Evolutionary conservation across 2,113 vertebrate species (phyloP).

Genomic region (Cynocephalus volans): DNA sequence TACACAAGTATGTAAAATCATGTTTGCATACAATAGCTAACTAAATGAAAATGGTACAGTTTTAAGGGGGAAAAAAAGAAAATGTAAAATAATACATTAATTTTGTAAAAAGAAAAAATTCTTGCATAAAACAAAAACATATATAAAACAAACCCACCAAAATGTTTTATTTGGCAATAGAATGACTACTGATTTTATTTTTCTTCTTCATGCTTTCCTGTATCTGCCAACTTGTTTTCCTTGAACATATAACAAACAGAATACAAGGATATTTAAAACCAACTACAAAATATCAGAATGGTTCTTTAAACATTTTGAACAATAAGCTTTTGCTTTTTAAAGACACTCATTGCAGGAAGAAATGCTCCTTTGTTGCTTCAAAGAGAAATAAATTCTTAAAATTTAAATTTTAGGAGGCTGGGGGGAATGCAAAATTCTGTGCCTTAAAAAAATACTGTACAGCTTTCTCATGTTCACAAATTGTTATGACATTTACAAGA

Average conservation of each 20-base stretch:
- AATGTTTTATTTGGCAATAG: slow-evolving; percentile 24
- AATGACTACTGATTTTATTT: slow-evolving; percentile 1
- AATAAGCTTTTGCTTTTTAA: neutral
- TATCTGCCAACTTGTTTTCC: neutral
- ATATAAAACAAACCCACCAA: neutral
- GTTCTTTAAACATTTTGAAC: slow-evolving; percentile 24
- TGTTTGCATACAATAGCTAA: neutral
- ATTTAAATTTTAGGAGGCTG: slow-evolving; percentile 25
- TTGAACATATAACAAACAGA: slow-evolving; percentile 45
- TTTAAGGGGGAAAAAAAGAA: neutral
- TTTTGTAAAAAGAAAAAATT: slow-evolving; percentile 43
- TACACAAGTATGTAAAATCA: slow-evolving; percentile 20
- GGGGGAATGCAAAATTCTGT: neutral
- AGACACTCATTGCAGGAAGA: neutral
- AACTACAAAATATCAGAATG: neutral
- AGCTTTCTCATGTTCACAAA: slow-evolving; percentile 43
- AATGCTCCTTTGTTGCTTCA: neutral
- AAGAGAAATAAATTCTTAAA: slow-evolving; percentile 12
- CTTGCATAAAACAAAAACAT: neutral
- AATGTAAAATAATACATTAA: neutral
- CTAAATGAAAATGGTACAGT: slow-evolving; percentile 32
- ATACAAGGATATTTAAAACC: neutral
- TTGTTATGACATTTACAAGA: neutral
- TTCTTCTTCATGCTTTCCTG: slow-evolving; percentile 33
- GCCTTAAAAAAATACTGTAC: neutral